phyloP scores from a whole-genome alignment of 1,140 invertebrate genomes.

The Trichonephila inaurata region DNA sequence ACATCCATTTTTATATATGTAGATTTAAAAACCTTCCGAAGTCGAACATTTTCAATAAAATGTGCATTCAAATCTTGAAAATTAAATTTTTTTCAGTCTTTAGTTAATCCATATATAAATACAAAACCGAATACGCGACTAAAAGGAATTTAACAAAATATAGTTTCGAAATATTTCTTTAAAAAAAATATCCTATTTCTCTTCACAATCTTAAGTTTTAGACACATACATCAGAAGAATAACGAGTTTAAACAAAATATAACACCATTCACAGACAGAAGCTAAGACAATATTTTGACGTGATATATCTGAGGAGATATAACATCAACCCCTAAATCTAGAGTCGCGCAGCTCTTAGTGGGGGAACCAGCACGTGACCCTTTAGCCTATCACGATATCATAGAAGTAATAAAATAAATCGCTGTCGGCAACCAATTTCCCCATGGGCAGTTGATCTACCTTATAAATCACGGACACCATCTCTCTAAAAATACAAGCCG shows the following conservation, averaged over 20 bases:
- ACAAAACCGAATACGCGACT: too few species aligned
- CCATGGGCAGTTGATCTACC: not conserved
- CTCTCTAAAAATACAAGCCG: not conserved
- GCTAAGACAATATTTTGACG: not conserved
- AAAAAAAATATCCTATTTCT: too few species aligned
- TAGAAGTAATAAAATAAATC: conserved; percentile 33
- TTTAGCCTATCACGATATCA: conserved; percentile 11
- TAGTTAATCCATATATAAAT: too few species aligned
- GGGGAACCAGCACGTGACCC: not conserved
- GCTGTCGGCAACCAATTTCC: not conserved
- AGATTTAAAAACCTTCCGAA: not conserved
- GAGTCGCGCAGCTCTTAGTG: not conserved
- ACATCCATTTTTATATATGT: too few species aligned
- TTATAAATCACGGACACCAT: conserved; percentile 26
- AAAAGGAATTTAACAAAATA: too few species aligned
- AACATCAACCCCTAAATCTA: not conserved
- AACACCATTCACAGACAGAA: not conserved
- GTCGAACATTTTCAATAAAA: not conserved
- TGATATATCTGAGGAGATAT: not conserved
- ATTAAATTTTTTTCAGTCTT: not conserved
- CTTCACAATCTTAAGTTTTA: too few species aligned
- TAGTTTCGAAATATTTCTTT: too few species aligned
- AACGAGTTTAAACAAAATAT: too few species aligned
- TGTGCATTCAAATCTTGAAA: not conserved
- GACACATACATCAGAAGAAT: too few species aligned